phyloP scores from a whole-genome alignment of 2,797 vertebrate species.

The Esox lucius region DNA sequence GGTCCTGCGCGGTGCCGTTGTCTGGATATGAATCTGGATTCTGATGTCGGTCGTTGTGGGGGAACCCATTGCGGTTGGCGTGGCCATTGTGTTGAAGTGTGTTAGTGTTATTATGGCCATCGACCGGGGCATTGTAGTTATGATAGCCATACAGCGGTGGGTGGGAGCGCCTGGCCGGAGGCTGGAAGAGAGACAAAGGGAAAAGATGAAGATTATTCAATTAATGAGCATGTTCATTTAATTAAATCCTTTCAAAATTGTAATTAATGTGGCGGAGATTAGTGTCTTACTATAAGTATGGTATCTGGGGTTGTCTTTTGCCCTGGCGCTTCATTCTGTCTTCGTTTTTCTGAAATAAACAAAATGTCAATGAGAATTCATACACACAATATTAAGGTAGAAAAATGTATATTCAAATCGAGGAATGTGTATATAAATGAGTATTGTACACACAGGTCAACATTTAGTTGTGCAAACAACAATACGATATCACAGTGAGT shows the following conservation, averaged over 20 bases:
- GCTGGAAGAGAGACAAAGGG: conserved; percentile 43
- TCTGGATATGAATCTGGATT: conserved; percentile 55
- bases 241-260: not conserved
- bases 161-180: conserved; percentile 36
- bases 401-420: not conserved
- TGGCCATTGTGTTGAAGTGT: conserved; percentile 46
- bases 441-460: not conserved
- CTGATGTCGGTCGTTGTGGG: conserved; percentile 40
- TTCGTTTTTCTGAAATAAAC: conserved; percentile 51
- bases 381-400: not conserved
- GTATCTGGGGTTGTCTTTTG: conserved; percentile 57
- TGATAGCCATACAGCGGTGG: conserved; percentile 39
- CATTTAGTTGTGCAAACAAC: not conserved
- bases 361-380: conserved; percentile 11
- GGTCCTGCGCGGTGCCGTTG: conserved; percentile 63
- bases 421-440: not conserved
- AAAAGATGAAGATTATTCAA: conserved; percentile 20
- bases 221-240: not conserved
- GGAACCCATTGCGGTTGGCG: conserved; percentile 39
- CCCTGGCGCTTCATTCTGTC: conserved; percentile 36
- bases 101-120: conserved; percentile 32
- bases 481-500: not conserved
- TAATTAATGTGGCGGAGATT: not conserved
- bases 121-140: conserved; percentile 31
- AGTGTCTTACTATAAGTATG: conserved; percentile 59